Evolutionary conservation across 1,140 invertebrate species (phyloP).

Genomic region (Melitaea cinxia): DNA sequence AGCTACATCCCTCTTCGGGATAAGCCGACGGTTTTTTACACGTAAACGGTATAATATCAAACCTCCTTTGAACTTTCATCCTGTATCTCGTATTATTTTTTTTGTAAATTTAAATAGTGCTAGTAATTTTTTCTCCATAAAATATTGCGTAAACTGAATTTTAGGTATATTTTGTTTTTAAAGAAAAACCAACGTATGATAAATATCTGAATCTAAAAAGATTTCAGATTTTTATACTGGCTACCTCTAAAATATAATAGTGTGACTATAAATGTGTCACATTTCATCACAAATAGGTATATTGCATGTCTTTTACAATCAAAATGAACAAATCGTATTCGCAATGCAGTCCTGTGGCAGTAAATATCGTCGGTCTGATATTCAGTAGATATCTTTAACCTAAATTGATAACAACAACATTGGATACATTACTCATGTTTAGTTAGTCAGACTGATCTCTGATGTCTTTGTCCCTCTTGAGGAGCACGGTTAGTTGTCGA

Average conservation of each 20-base stretch:
- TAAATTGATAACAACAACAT: constrained; percentile 8
- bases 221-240: too few species aligned
- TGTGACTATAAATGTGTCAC: too few species aligned
- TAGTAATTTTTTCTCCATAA: neutral
- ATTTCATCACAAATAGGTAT: too few species aligned
- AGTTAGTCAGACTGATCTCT: neutral
- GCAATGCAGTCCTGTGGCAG: neutral
- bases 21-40: constrained; percentile 6
- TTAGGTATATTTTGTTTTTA: too few species aligned
- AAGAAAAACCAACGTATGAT: too few species aligned
- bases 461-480: neutral
- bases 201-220: too few species aligned
- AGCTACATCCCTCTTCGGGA: constrained; percentile 9
- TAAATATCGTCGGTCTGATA: neutral
- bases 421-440: constrained; percentile 3
- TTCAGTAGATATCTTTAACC: neutral
- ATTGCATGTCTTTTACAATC: too few species aligned
- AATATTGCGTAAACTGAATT: too few species aligned
- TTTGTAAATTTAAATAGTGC: neutral
- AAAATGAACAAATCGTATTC: neutral
- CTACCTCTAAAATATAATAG: too few species aligned
- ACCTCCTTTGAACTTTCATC: constrained; percentile 1
- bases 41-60: constrained; percentile 7
- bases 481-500: neutral
- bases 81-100: neutral